A percentile compares a stretch with the other conserved stretches of the same genome.
These are phyloP conservation scores for Coranthus polyacanthus DNA, from an alignment of 2,797 vertebrate species.

Conservation along the genomic window DNA sequence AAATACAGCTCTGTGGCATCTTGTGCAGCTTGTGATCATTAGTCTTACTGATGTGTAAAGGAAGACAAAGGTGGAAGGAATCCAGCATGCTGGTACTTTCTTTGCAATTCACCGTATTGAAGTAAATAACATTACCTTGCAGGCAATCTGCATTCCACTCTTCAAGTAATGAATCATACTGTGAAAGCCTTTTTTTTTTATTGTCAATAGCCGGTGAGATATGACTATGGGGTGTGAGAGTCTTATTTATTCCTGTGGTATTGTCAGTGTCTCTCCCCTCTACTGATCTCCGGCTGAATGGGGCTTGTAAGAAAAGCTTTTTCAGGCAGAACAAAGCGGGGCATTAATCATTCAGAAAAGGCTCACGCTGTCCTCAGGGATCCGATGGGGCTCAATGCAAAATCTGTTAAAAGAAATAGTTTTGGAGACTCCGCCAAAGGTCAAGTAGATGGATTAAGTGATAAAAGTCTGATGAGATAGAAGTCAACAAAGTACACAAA, in stretches of 20 bases:
- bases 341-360: slow-evolving; percentile 80
- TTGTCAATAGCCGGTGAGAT: slow-evolving; percentile 67
- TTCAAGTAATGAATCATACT: slow-evolving; percentile 67
- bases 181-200: slow-evolving; percentile 60
- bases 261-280: slow-evolving; percentile 70
- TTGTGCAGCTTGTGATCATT: slow-evolving; percentile 29
- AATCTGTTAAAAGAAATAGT: slow-evolving; percentile 75
- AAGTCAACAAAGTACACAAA: slow-evolving; percentile 76
- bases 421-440: slow-evolving; percentile 83
- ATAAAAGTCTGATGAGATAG: slow-evolving; percentile 84
- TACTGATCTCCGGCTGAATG: slow-evolving; percentile 71
- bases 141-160: slow-evolving; percentile 59
- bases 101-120: slow-evolving; percentile 25
- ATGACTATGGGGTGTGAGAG: slow-evolving; percentile 58
- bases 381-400: slow-evolving; percentile 73
- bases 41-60: slow-evolving; percentile 43
- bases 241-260: slow-evolving; percentile 78
- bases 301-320: slow-evolving; percentile 73
- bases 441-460: slow-evolving; percentile 75
- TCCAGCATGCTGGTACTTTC: slow-evolving; percentile 3
- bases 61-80: slow-evolving; percentile 44
- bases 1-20: slow-evolving; percentile 14
- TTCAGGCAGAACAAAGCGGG: slow-evolving; percentile 75
- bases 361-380: slow-evolving; percentile 49
- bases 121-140: slow-evolving; percentile 54